phyloP scores from a whole-genome alignment of 1,140 invertebrate genomes.

The Pseudomyrmex sp. region DNA sequence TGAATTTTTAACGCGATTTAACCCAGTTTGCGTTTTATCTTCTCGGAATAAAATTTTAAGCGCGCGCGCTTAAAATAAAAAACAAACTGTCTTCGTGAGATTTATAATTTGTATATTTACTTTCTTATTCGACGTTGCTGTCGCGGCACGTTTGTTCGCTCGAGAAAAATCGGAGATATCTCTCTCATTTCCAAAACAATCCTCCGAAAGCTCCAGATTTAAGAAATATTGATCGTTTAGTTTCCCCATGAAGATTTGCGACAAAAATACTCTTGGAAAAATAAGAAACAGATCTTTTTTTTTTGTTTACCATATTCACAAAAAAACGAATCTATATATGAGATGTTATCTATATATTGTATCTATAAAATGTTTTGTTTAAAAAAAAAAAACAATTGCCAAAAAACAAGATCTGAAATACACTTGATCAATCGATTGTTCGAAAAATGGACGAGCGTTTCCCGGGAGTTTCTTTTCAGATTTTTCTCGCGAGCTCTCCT shows the following conservation, averaged over 20 bases:
- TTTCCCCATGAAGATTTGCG: neutral
- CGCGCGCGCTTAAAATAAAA: conserved; percentile 37
- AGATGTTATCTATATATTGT: too few relatives aligned
- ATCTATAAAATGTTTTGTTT: too few relatives aligned
- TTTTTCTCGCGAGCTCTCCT: too few relatives aligned
- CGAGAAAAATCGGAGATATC: neutral
- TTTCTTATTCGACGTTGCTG: conserved; percentile 3
- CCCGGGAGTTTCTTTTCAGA: too few relatives aligned
- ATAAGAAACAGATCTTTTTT: neutral
- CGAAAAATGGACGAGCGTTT: too few relatives aligned
- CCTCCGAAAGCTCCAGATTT: neutral
- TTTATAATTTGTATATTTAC: conserved; percentile 1
- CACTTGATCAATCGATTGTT: too few relatives aligned
- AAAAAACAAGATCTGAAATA: too few relatives aligned
- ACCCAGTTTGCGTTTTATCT: conserved; percentile 21
- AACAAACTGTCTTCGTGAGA: conserved; percentile 26
- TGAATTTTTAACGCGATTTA: conserved; percentile 45
- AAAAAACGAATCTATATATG: too few relatives aligned
- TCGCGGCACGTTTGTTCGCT: neutral
- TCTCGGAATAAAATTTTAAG: neutral
- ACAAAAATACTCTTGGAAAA: neutral
- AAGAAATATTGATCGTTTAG: neutral
- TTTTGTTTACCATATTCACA: too few relatives aligned
- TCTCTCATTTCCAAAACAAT: neutral
- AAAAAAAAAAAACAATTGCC: too few relatives aligned